These are phyloP conservation scores for Rostrhamus sociabilis DNA, from an alignment of 2,797 vertebrate species.

Conservation along the genomic window DNA sequence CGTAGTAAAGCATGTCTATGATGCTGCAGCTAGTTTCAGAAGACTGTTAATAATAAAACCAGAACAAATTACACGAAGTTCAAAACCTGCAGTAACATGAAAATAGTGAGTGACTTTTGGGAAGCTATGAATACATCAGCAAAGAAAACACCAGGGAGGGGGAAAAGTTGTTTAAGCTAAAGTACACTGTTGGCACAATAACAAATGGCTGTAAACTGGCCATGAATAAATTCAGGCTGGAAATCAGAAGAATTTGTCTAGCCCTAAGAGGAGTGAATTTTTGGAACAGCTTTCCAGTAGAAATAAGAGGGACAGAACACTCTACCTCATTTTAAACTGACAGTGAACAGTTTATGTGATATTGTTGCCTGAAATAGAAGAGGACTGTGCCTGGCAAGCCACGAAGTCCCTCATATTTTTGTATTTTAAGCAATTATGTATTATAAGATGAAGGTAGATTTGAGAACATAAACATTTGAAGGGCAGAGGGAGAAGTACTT, in stretches of 20 bases:
- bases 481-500: neutral
- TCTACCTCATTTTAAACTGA: neutral
- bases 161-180: slow-evolving; percentile 4
- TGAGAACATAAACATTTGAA: slow-evolving; percentile 8
- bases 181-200: slow-evolving; percentile 10
- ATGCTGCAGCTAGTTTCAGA: neutral
- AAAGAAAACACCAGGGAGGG: neutral
- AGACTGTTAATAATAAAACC: neutral
- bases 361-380: slow-evolving; percentile 14
- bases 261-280: neutral
- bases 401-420: neutral
- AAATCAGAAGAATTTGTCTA: slow-evolving; percentile 16
- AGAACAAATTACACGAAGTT: neutral
- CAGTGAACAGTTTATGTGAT: neutral
- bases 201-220: slow-evolving; percentile 16
- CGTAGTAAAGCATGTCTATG: neutral
- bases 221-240: slow-evolving; percentile 23
- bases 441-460: neutral
- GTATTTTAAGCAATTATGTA: neutral
- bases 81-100: neutral
- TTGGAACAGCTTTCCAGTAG: slow-evolving; percentile 28
- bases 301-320: neutral
- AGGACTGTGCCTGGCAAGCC: neutral
- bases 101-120: neutral
- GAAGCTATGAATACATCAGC: neutral